Base-by-base conservation (phyloP, 2,888 invertebrate species). In the Microplitis manilae region DNA sequence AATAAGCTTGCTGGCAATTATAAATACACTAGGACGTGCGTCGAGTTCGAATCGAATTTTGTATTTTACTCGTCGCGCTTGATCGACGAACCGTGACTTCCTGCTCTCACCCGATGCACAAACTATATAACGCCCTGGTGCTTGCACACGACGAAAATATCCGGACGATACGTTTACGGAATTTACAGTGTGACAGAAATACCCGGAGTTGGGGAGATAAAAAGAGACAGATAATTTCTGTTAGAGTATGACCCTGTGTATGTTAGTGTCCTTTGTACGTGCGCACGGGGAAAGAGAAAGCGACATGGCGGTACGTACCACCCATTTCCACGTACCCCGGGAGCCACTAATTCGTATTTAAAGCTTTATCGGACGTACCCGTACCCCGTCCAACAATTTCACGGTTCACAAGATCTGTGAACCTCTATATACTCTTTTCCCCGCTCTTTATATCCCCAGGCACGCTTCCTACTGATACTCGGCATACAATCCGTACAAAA, bases 291-390 rank as follows among this genome's bases (percentile, higher is more conserved):
- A 50, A 62, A 72, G 60, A 50, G 62, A 73, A 73, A 70, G 70
- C 64, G 65, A 70, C 73, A 77, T 74, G 73, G 60, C 62, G 69
- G 60, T 73, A 65, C 30, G 13, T 50, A 61, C 73, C 69, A 61
- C 73, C 69, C 39, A 70, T 77, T 74, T 74, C 70, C 77, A 77
- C 73, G 77, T 77, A 73, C 73, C 70, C 70, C 70, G 78, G 75
- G 78, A 84, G 81, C 83, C 84, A 83, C 86, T 88, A 87, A 87
- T 88, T 88, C 83, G 87, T 88, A 87, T 88, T 88, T 88, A 88
- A 88, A 88, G 87, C 85, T 88, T 87, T 86, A 86, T 86, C 84
- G 86, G 82, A 81, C 82, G 83, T 79, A 82, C 82, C 82, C 82
- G 82, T 83, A 84, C 83, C 79, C 81, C 80, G 81, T 83, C 79